A percentile compares a stretch with the other conserved stretches of the same genome.
Conservation (phyloP, 2,113 vertebrate genomes). For the Microtus richardsoni region DNA sequence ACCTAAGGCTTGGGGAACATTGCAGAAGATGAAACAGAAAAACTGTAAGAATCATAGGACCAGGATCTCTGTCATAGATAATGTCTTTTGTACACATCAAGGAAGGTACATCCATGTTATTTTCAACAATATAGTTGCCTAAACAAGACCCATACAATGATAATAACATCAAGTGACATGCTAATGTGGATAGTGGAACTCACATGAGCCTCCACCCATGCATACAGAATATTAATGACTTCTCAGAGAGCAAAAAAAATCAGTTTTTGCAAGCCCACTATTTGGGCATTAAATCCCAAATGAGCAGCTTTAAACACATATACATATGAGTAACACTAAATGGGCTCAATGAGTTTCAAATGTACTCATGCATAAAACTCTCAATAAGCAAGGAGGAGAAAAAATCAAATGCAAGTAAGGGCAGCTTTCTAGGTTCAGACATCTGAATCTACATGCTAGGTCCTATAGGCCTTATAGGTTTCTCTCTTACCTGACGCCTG, state of each 20-base stretch:
- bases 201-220: background rate
- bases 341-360: background rate
- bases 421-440: background rate
- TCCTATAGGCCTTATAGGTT: fast-evolving
- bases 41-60: background rate
- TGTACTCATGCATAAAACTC: background rate
- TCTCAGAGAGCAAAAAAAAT: background rate
- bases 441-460: background rate
- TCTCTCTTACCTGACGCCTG: background rate
- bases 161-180: background rate
- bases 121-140: background rate
- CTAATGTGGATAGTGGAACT: background rate
- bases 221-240: background rate
- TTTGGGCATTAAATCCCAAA: background rate
- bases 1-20: background rate
- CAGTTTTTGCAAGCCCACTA: background rate
- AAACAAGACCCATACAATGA: background rate
- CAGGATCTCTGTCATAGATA: background rate
- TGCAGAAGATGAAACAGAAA: background rate
- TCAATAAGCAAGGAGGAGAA: background rate
- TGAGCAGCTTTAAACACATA: background rate
- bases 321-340: background rate
- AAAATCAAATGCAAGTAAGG: background rate
- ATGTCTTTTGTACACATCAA: background rate
- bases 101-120: background rate